Evolutionary conservation across 1,140 invertebrate genomes (phyloP).

Genomic region (Lasioglossum albipes): DNA sequence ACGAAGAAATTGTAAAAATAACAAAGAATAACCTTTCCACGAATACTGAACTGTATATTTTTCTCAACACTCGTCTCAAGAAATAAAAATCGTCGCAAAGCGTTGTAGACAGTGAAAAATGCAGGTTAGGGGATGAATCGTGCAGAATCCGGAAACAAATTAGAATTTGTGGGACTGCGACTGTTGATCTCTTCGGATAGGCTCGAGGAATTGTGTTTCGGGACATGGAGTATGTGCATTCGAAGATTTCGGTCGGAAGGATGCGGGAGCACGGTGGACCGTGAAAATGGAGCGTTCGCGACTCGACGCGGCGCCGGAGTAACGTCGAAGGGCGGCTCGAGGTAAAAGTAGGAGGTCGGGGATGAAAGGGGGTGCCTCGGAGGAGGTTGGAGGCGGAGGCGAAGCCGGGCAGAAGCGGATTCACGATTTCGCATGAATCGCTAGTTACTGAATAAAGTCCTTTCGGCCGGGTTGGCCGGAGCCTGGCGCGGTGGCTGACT

Average conservation of each 20-base stretch:
- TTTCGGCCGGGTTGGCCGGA: constrained; percentile 59
- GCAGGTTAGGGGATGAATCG: not conserved
- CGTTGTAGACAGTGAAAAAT: too few relatives aligned
- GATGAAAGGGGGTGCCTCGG: not conserved
- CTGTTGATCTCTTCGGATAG: too few relatives aligned
- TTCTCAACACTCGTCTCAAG: too few relatives aligned
- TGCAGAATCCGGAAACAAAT: not conserved
- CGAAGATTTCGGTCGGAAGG: not conserved
- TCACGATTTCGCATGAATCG: constrained; percentile 72
- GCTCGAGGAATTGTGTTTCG: too few relatives aligned
- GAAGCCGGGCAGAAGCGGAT: constrained; percentile 62
- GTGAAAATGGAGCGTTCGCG: constrained; percentile 20
- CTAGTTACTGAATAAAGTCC: constrained; percentile 73
- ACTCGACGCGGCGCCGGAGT: too few relatives aligned
- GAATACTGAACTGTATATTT: too few relatives aligned
- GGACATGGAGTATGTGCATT: not conserved
- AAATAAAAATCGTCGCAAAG: too few relatives aligned
- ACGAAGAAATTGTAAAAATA: too few relatives aligned
- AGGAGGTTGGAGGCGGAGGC: constrained; percentile 29
- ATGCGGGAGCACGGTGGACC: constrained; percentile 14
- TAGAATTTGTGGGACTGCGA: too few relatives aligned
- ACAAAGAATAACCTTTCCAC: too few relatives aligned
- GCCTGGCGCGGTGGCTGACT: constrained; percentile 55
- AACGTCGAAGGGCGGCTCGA: constrained; percentile 34
- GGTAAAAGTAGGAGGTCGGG: not conserved